Evolutionary conservation across 1,140 invertebrate species (phyloP).

Genomic region (Bicyclus anynana): DNA sequence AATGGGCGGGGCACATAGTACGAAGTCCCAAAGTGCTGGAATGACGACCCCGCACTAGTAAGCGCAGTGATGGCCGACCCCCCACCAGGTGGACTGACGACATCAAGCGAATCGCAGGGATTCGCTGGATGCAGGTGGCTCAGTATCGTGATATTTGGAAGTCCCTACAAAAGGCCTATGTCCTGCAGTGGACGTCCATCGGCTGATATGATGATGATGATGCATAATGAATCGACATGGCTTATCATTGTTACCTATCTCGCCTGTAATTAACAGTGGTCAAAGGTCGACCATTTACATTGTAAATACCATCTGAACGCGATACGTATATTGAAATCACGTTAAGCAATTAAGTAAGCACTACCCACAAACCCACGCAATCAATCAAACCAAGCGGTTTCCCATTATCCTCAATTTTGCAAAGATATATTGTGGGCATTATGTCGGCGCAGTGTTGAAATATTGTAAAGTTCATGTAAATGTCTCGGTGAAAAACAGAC

Average conservation of each 20-base stretch:
- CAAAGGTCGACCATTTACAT: constrained; percentile 3
- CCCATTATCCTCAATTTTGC: constrained; percentile 30
- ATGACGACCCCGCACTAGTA: too few species aligned
- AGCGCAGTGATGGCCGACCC: too few species aligned
- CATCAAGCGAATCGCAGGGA: too few species aligned
- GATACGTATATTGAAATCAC: neutral
- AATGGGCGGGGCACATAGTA: too few species aligned
- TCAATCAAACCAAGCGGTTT: constrained; percentile 21
- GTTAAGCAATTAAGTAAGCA: constrained; percentile 17
- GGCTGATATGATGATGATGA: too few species aligned
- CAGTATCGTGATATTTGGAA: too few species aligned
- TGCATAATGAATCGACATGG: neutral
- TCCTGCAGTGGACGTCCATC: too few species aligned
- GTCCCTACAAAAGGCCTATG: too few species aligned
- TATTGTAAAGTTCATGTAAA: constrained; percentile 32
- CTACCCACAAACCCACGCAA: constrained; percentile 21
- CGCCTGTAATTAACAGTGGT: neutral
- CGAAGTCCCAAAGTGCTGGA: too few species aligned
- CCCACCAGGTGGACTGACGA: too few species aligned
- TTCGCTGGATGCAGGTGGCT: too few species aligned
- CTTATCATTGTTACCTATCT: neutral
- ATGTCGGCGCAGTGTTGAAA: constrained; percentile 19
- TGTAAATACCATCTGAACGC: constrained; percentile 6
- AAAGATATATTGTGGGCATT: constrained; percentile 8
- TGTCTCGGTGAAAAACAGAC: constrained; percentile 24